Base-by-base conservation (phyloP, 2,113 vertebrate species). In the Ibidorhyncha struthersii region DNA sequence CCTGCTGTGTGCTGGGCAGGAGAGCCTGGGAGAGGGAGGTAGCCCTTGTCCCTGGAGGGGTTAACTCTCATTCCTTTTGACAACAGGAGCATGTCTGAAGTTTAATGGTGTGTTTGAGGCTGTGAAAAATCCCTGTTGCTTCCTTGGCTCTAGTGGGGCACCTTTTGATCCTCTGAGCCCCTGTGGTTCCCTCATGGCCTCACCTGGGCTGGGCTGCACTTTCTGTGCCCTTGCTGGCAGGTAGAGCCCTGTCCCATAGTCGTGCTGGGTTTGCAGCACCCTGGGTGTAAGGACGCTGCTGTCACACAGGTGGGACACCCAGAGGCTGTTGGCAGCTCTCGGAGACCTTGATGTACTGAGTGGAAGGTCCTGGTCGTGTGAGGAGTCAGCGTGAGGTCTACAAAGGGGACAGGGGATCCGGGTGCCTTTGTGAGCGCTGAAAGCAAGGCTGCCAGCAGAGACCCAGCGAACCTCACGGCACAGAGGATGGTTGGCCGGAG, bases 71-170 rank as follows among this genome's bases (percentile, higher is more conserved):
- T 82, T 85, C 30, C 22, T 95, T 95, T 90, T 65, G 56, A 89
- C 89, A 87, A 32, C 81, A 80, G 84, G 61, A 95, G 67, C 50
- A 12, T 85, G 84, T 96, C 96, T 97, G 92, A 95, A 96, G 93
- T 94, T 41, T 97, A 96, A 96, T 92, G 96, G 81, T 87, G 95
- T 95, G 95, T 93, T 97, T 96, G 79, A 81, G 84, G 95, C 85
- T 91, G 21, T 43, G 79, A 86, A 32, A 95, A 96, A 97, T 96
- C 90, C 86, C 70, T 86, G 76, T 86, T 77, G 61, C 89, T 93
- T 86, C 86, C 86, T 95, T 78, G 85, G 91, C 88, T 96, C 80
- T 91, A 26, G 76, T 22, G 87, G 92, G 89, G 79, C 69, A 66
- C 82, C 59, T 49, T 79, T 61, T 86, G 34, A 63, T 80, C 55